Conservation (phyloP, 2,797 vertebrate genomes). For the Eremophila alpestris region DNA sequence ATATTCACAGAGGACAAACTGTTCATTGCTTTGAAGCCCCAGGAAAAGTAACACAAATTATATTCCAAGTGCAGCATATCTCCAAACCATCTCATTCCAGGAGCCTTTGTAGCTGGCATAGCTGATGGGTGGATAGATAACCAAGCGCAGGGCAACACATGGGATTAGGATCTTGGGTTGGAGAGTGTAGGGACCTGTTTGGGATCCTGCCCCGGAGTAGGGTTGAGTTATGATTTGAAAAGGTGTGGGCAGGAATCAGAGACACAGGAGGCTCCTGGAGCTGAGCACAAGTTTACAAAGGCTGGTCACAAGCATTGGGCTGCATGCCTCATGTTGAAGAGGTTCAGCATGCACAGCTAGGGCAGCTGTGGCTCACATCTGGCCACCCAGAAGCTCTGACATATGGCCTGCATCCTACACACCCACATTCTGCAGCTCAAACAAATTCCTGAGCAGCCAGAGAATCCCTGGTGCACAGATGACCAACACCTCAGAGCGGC, state of each 20-base stretch:
- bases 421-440: not conserved
- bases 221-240: not conserved
- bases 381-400: not conserved
- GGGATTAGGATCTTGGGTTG: not conserved
- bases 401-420: not conserved
- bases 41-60: not conserved
- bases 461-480: not conserved
- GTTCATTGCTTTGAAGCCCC: not conserved
- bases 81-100: not conserved
- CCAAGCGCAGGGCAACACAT: not conserved
- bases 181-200: not conserved
- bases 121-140: not conserved
- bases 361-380: not conserved
- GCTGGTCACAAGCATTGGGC: not conserved
- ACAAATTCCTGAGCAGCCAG: not conserved
- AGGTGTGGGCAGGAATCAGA: not conserved
- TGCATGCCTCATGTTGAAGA: not conserved
- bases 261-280: not conserved
- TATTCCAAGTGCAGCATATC: not conserved
- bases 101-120: not conserved
- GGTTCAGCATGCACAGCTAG: not conserved
- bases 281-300: not conserved
- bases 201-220: not conserved
- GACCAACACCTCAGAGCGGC: not conserved
- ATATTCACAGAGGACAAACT: not conserved